These are phyloP conservation scores for Encarsia formosa DNA, from an alignment of 2,888 invertebrate genomes.

Conservation along the genomic window DNA sequence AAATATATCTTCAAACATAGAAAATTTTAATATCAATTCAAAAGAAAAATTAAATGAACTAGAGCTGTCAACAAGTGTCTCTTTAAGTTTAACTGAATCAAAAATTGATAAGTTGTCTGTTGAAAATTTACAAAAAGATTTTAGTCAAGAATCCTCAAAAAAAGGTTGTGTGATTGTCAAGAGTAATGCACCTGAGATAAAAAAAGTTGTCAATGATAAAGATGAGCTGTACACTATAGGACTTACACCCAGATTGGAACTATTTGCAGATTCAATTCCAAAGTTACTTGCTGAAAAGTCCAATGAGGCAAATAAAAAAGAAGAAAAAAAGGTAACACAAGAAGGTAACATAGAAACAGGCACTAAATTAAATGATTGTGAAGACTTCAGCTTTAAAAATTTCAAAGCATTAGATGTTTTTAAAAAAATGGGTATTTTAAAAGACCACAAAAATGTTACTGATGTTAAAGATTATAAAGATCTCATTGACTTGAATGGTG, in stretches of 20 bases:
- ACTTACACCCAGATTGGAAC: constrained; percentile 44
- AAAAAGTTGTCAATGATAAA: constrained; percentile 36
- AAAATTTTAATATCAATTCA: neutral
- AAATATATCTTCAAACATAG: constrained; percentile 6
- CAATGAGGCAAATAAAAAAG: constrained; percentile 30
- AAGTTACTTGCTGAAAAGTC: constrained; percentile 46
- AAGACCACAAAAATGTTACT: constrained; percentile 21
- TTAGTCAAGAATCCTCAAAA: constrained; percentile 26
- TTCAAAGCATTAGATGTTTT: constrained; percentile 21
- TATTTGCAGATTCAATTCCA: constrained; percentile 47
- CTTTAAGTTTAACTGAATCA: neutral
- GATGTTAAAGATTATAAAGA: constrained; percentile 22
- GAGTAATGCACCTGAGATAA: constrained; percentile 15
- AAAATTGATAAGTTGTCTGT: constrained; percentile 22
- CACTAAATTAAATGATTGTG: constrained; percentile 19
- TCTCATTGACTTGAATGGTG: constrained; percentile 8
- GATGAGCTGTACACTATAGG: constrained; percentile 43
- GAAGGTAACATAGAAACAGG: constrained; percentile 16
- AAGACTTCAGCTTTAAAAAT: constrained; percentile 28
- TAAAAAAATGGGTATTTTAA: constrained; percentile 10
- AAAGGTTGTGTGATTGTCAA: constrained; percentile 25
- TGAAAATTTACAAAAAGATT: constrained; percentile 26
- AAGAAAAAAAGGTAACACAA: constrained; percentile 18
- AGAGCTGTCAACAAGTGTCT: constrained; percentile 4
- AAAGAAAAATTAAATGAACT: constrained; percentile 7